Percentiles rank a stretch among this genome's conserved stretches.
These are phyloP conservation scores for Troglohyphantes excavatus DNA, from an alignment of 2,888 invertebrate species.

Conservation along the genomic window DNA sequence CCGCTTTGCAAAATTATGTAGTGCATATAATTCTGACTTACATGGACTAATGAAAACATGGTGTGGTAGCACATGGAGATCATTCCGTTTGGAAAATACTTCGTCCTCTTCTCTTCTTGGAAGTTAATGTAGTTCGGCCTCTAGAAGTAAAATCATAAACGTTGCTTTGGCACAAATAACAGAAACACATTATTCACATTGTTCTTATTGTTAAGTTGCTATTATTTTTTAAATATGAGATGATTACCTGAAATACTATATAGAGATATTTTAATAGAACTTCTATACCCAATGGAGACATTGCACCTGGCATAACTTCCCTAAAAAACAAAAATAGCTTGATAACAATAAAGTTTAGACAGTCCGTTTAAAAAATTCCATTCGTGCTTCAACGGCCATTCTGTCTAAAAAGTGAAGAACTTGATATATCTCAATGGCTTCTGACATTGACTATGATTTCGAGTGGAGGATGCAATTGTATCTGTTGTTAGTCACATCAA, in stretches of 20 bases:
- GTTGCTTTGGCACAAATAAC: neutral
- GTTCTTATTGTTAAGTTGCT: no score
- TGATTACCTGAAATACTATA: slow-evolving; percentile 8
- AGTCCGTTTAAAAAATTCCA: no score
- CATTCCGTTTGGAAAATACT: slow-evolving; percentile 1
- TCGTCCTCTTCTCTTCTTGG: neutral
- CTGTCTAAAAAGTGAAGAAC: no score
- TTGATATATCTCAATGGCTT: no score
- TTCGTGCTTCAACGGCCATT: no score
- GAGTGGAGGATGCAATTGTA: no score
- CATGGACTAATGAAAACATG: slow-evolving; percentile 10
- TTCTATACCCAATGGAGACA: slow-evolving; percentile 35
- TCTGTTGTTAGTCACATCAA: no score
- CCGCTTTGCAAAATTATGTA: no score
- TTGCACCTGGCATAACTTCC: slow-evolving; percentile 79
- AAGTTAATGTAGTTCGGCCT: neutral
- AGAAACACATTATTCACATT: neutral
- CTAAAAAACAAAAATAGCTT: slow-evolving; percentile 36
- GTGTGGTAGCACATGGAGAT: slow-evolving; percentile 6
- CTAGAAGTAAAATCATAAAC: neutral
- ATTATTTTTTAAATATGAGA: no score
- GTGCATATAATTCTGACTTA: no score
- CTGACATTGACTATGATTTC: no score
- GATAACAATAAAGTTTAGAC: no score
- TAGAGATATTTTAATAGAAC: slow-evolving; percentile 13